Base-by-base conservation (phyloP, 1,140 invertebrate genomes). In the Zaprionus africanus region DNA sequence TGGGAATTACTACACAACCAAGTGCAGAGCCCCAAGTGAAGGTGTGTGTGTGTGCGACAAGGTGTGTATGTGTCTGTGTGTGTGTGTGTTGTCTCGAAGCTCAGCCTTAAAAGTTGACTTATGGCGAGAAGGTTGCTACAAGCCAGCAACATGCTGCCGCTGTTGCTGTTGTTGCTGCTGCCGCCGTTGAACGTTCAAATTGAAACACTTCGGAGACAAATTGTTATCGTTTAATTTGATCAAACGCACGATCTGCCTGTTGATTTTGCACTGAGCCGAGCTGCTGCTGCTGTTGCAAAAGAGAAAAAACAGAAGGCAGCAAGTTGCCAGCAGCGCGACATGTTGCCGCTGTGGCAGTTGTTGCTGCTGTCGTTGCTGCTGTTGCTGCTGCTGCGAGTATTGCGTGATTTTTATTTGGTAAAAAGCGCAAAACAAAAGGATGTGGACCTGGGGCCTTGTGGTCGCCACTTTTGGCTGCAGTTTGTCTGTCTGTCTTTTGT, bases 181-280 rank as follows among this genome's bases (percentile, higher is more conserved):
- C 46, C 54, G 62, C 51, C 36, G 69, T 43, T 78, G 64, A 69
- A 75, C 68, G 85, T 80, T 88, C 85, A 88, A 88, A 88, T 88
- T 88, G 90, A 92, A 92, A 92, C 90, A 92, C 90, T 92, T 92
- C 90, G 83, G 82, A 87, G 90, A 92, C 90, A 92, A 92, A 92
- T 92, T 92, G 90, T 92, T 92, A 92, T 92, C 90, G 90, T 92
- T 92, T 91, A 92, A 92, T 92, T 92, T 92, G 90, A 92, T 92
- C 90, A 88, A 88, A 91, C 88, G 90, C 88, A 91, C 88, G 88
- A 90, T 88, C 85, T 88, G 81, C 64, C 82, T 88, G 81, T 90
- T 88, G 84, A 88, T 88, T 88, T 81, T 75, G 31, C 69, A 61
- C 71, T 70, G 41, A 77, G 67, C 67, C 65, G 61, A 46, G 26